Evolutionary conservation across 2,888 invertebrate species (phyloP).

Genomic region (Pachymerium ferrugineum): DNA sequence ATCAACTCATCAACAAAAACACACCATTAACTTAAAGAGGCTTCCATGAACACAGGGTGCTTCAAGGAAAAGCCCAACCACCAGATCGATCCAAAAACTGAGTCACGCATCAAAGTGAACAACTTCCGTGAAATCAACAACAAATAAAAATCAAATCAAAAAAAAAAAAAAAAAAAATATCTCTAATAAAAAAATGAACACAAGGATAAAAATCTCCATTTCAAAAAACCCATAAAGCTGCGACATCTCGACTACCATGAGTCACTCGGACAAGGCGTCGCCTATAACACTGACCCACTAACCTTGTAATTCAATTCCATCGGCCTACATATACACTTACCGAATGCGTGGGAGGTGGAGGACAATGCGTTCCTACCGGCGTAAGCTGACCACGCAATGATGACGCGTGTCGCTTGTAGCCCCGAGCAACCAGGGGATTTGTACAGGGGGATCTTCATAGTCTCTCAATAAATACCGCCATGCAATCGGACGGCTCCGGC

Average conservation of each 20-base stretch:
- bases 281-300: slow-evolving; percentile 19
- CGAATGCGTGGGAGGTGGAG: not conserved
- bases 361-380: slow-evolving; percentile 7
- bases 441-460: slow-evolving; percentile 2
- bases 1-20: slow-evolving; percentile 20
- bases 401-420: slow-evolving; percentile 2
- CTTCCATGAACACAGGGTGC: not conserved
- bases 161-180: not conserved
- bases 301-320: not conserved
- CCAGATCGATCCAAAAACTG: slow-evolving; percentile 15
- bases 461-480: slow-evolving; percentile 1
- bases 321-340: slow-evolving; percentile 7
- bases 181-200: not conserved
- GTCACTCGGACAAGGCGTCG: not conserved
- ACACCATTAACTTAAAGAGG: not conserved
- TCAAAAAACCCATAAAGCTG: too few relatives aligned
- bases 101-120: slow-evolving; percentile 20
- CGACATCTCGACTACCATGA: not conserved
- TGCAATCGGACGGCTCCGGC: not conserved
- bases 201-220: not conserved
- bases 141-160: slow-evolving; percentile 8
- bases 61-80: slow-evolving; percentile 22
- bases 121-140: slow-evolving; percentile 19
- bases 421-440: not conserved
- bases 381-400: slow-evolving; percentile 1